Base-by-base conservation (phyloP, 2,888 invertebrate genomes). In the Criorhina ranunculi region DNA sequence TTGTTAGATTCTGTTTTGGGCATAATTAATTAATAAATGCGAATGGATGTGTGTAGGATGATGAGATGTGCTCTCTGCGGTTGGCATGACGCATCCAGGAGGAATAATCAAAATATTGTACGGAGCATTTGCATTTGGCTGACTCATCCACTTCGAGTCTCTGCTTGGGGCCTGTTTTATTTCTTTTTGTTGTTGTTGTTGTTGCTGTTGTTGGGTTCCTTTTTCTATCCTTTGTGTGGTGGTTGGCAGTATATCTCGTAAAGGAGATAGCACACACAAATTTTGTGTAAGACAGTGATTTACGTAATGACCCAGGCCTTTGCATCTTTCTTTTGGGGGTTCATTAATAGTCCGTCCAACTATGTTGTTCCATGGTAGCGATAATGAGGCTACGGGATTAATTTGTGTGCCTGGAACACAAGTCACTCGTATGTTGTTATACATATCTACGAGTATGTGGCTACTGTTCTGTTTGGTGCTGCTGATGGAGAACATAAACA, bases 1-100 rank as follows among this genome's bases (percentile, higher is more conserved):
- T 64, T 85, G 67, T 75, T 79, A 70, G 79, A 75, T 79, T 79
- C 85, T 75, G 85, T 85, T 79, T 85, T 79, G 69, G 79, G 79
- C 69, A 79, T 85, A 69, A 85, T 85, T 85, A 85, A 76, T 85
- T 85, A 85, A 80, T 85, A 79, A 80, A 73, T 33, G 67, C 62
- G 73, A 79, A 55, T 55, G 57, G 49, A 15, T 46, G 15, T 11
- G 33, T 29, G 51, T 55, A 78, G 55, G 57, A 49, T 49, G 79
- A 64, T 60, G 60, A 59, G 37, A 60, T 46, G 49, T 53, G 77
- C 55, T 24, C 64, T 72, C 64, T 81, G 82, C 46, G 57, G 66
- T 75, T 79, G 67, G 78, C 72, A 69, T 79, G 78, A 83, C 83
- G 69, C 79, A 83, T 83, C 73, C 44, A 78, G 62, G 42, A 82